Base-by-base conservation (phyloP, 1,140 invertebrate genomes). In the Pseudomyrmex cubaensis region DNA sequence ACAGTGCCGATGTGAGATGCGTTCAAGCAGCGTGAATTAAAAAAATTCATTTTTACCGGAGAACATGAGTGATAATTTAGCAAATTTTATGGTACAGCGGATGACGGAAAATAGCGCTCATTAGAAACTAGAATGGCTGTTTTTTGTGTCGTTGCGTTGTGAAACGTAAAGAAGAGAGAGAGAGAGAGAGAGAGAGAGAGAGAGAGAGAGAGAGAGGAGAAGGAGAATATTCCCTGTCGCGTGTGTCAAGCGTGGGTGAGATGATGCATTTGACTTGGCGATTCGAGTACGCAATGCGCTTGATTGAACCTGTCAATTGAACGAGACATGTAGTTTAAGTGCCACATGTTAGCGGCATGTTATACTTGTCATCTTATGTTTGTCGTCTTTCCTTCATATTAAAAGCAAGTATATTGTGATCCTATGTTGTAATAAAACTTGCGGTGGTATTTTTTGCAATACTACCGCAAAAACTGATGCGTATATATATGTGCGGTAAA, bases 281-380 rank as follows among this genome's bases (percentile, higher is more conserved):
- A n/a, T n/a, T n/a, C 74, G 62, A 70, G 76, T 78, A 70, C 64
- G 76, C 66, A 80, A 80, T 66, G 66, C 66, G 76, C 62, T 70
- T 66, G 76, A 80, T 80, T 80, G 76, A 80, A 80, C 66, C 66
- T 54, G 64, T 52, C 76, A 54, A 52, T 78, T 54, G 66, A 80
- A 72, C 76, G 64, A 59, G 20, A 44, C 76, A 80, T 66, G 76
- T 80, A 80, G 76, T 80, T 80, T 80, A 80, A 80, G 66, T 72
- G 76, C 66, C 50, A 54, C 54, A 72, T 46, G 76, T 59, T 70
- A 70, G 44, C 66, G 50, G 66, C 44, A 70, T 61, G 76, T 80
- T 80, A 80, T 80, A 80, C 66, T 64, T 80, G 76, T 80, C 76
- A 59, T 54, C 76, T 80, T 80, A 80, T 15, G 66, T 72, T 80